These are phyloP conservation scores for Ranitomeya imitator DNA, from an alignment of 2,113 vertebrate species.

Conservation along the genomic window DNA sequence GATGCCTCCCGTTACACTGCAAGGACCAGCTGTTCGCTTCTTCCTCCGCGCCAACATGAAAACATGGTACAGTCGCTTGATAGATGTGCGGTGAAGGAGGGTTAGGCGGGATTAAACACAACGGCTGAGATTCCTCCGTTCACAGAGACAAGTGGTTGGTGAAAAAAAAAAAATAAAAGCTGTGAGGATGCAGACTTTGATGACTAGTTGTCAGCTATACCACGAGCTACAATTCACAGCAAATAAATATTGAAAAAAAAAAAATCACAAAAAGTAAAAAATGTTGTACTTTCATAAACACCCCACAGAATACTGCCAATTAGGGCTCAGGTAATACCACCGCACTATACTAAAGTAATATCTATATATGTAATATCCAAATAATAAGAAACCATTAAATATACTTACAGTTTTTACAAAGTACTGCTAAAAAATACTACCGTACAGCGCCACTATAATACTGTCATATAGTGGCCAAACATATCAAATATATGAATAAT, in stretches of 20 bases:
- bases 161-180: not conserved
- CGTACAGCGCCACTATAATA: too few relatives aligned
- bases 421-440: too few relatives aligned
- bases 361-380: too few relatives aligned
- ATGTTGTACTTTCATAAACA: too few relatives aligned
- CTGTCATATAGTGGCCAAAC: too few relatives aligned
- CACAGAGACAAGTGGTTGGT: not conserved
- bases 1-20: constrained; percentile 75
- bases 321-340: too few relatives aligned
- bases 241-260: not conserved
- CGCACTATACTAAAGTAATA: too few relatives aligned
- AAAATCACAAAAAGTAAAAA: too few relatives aligned
- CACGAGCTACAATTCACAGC: not conserved
- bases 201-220: not conserved
- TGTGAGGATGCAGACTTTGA: not conserved
- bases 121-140: not conserved
- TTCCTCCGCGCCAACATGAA: constrained; percentile 68
- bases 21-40: constrained; percentile 80
- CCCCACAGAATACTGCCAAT: too few relatives aligned
- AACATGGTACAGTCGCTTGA: constrained; percentile 69
- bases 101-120: not conserved
- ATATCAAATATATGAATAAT: too few relatives aligned
- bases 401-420: too few relatives aligned
- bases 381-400: too few relatives aligned
- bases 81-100: constrained; percentile 73